Percentiles rank a stretch among this genome's conserved stretches.
These are phyloP conservation scores for Perca fluviatilis DNA, from an alignment of 2,113 vertebrate genomes.

Conservation along the genomic window DNA sequence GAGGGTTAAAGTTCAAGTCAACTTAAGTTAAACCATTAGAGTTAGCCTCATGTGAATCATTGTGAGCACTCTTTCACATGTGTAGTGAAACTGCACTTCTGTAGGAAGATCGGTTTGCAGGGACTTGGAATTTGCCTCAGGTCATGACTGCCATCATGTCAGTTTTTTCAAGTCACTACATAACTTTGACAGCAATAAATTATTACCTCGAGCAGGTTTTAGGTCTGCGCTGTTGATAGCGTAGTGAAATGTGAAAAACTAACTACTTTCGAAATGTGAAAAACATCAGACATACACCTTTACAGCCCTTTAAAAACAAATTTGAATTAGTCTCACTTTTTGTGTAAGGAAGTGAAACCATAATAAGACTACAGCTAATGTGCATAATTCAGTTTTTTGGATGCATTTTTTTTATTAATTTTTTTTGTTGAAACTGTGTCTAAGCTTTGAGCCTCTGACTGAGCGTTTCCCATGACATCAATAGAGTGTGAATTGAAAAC, in stretches of 20 bases:
- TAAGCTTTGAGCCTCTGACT: background rate
- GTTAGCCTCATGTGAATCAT: constrained; percentile 15
- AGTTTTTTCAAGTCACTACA: background rate
- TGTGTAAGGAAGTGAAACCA: background rate
- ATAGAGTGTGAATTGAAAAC: background rate
- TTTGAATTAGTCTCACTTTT: background rate
- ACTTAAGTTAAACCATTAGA: background rate
- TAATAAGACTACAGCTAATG: background rate
- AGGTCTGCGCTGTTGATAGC: background rate
- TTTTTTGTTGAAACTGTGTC: background rate
- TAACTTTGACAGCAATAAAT: background rate
- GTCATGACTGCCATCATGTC: background rate
- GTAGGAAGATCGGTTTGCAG: background rate
- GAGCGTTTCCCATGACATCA: background rate
- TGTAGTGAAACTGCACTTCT: background rate
- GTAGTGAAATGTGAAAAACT: background rate
- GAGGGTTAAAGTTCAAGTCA: too few relatives aligned
- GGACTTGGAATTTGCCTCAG: background rate
- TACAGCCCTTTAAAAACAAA: background rate
- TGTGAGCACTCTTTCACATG: background rate
- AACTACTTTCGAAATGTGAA: background rate
- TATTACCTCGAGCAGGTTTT: background rate
- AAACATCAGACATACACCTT: background rate
- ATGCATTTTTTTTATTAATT: background rate
- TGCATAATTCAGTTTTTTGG: background rate